Conservation (phyloP, 2,113 vertebrate genomes). For the Gymnobelideus leadbeateri region DNA sequence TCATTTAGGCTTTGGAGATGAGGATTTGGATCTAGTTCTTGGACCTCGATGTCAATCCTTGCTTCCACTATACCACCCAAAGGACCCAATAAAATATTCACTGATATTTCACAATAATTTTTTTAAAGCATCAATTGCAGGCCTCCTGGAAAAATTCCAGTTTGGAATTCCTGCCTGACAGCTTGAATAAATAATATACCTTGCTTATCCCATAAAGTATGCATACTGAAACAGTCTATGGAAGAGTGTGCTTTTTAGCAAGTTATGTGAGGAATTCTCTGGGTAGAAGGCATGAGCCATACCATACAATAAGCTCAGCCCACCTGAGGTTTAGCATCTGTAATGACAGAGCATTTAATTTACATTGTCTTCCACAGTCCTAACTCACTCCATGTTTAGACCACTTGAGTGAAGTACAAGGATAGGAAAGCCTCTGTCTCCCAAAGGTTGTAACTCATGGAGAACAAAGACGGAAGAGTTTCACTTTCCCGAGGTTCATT, state of each 20-base stretch:
- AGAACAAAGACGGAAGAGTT: not conserved
- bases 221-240: not conserved
- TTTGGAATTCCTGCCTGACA: not conserved
- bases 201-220: not conserved
- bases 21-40: not conserved
- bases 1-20: not conserved
- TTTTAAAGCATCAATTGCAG: not conserved
- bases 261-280: not conserved
- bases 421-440: not conserved
- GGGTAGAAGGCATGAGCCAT: not conserved
- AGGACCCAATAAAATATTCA: not conserved
- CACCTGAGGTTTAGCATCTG: not conserved
- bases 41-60: not conserved
- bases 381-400: not conserved
- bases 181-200: not conserved
- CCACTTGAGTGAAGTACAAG: not conserved
- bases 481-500: not conserved
- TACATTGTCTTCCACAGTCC: not conserved
- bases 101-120: not conserved
- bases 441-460: not conserved
- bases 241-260: not conserved
- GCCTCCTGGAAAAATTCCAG: not conserved
- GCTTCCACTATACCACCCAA: not conserved
- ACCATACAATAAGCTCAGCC: not conserved
- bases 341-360: not conserved